phyloP scores from a whole-genome alignment of 2,797 vertebrate genomes.

The Falco novaeseelandiae region DNA sequence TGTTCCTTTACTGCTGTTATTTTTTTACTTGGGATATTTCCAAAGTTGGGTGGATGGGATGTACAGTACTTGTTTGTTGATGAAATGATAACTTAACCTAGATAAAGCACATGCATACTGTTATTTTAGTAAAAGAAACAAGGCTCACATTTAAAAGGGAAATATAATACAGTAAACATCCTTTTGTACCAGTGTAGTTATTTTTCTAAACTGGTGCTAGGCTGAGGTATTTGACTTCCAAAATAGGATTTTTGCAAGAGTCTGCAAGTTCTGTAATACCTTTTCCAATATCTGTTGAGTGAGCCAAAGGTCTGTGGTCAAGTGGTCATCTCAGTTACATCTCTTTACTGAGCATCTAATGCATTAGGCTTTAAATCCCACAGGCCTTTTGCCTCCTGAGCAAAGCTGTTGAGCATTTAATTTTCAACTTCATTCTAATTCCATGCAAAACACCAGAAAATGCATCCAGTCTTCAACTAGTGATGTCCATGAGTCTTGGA shows the following conservation, averaged over 20 bases:
- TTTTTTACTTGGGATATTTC: slow-evolving; percentile 32
- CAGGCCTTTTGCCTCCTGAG: neutral
- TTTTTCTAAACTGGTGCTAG: slow-evolving; percentile 54
- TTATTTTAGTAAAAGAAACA: slow-evolving; percentile 46
- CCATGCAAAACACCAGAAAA: slow-evolving; percentile 1
- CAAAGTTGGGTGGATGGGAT: neutral
- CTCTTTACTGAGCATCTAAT: neutral
- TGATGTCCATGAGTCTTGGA: neutral
- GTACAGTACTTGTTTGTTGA: neutral
- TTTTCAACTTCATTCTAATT: neutral
- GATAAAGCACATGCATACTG: slow-evolving; percentile 6
- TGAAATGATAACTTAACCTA: slow-evolving; percentile 27
- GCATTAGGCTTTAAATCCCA: neutral
- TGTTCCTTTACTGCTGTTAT: neutral
- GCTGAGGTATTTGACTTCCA: slow-evolving; percentile 20
- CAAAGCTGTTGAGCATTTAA: neutral
- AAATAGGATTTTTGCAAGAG: slow-evolving; percentile 25
- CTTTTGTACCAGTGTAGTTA: slow-evolving; percentile 20
- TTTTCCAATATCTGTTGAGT: neutral
- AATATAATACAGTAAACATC: slow-evolving; percentile 44
- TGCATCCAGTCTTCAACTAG: neutral
- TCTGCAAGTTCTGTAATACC: slow-evolving; percentile 38
- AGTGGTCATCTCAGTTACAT: neutral
- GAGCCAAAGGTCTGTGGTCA: slow-evolving; percentile 40
- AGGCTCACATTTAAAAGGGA: neutral